Evolutionary conservation across 2,888 invertebrate genomes (phyloP), one percentile per base, ranked within the genome.

Genomic region (Teleiodes luculella): DNA sequence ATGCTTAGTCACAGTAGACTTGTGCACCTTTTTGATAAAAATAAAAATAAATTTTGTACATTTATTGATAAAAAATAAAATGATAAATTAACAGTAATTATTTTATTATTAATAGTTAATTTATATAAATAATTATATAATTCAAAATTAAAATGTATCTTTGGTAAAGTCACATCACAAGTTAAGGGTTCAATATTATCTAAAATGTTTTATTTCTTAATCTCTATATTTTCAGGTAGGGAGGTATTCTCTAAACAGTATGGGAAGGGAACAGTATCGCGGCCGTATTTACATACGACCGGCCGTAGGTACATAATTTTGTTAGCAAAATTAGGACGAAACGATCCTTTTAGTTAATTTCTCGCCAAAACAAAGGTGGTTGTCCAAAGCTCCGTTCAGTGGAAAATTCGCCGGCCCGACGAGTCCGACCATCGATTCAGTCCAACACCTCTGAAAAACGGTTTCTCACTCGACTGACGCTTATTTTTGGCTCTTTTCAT

Each of bases 401-500:
- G 88, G 89, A 88, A 89, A 89, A 86, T 87, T 84, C 80, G 83
- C 72, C 83, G 86, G 85, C 78, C 86, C 86, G 83, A 73, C 84
- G 43, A 84, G 80, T 86, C 78, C 80, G 78, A 80, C 73, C 79
- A 78, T 74, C 79, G 80, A 83, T 76, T 84, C 83, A 78, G 81
- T 79, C 81, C 78, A 84, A 86, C 88, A 85, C 88, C 88, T 88
- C 86, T 83, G 83, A 83, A 89, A 86, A 88, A 84, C 82, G 72
- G 74, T 79, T 83, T 86, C 78, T 84, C 88, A 86, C 85, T 77
- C 78, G 76, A 74, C 66, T 84, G 85, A 72, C 83, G 81, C 74
- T 83, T 83, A 87, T 88, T 89, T 88, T 88, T 74, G 83, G 84
- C 77, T 73, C 88, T 89, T 87, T 87, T 88, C 84, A 88, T 88